These are phyloP conservation scores for Schizaphis graminum DNA, from an alignment of 2,888 invertebrate genomes.

Conservation along the genomic window DNA sequence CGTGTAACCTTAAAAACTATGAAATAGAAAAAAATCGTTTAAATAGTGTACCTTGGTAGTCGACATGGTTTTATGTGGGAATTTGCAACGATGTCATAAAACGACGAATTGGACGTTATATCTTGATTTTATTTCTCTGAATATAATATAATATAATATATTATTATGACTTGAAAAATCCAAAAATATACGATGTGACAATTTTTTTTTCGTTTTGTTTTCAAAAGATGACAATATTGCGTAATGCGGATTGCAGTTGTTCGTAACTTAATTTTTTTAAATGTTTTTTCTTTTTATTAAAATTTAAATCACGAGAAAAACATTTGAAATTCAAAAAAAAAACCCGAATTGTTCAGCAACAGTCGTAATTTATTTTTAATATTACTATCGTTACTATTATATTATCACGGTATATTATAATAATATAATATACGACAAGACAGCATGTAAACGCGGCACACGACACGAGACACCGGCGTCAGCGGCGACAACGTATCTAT, in stretches of 20 bases:
- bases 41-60: slow-evolving; percentile 57
- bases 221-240: background rate
- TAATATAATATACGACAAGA: background rate
- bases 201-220: background rate
- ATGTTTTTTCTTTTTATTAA: background rate
- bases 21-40: slow-evolving; percentile 3
- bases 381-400: background rate
- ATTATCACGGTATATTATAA: background rate
- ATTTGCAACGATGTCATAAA: slow-evolving; percentile 54
- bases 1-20: background rate
- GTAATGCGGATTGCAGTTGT: background rate
- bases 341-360: background rate
- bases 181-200: background rate
- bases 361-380: background rate
- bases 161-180: background rate
- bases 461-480: slow-evolving; percentile 15
- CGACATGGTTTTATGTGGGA: slow-evolving; percentile 50
- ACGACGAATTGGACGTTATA: slow-evolving; percentile 3
- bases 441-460: background rate
- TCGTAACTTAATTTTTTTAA: background rate
- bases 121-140: background rate
- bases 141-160: background rate
- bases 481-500: slow-evolving; percentile 21
- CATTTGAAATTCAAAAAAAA: background rate
- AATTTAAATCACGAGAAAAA: background rate